Conservation (phyloP, 2,797 vertebrate genomes). For the Pipistrellus nathusii region DNA sequence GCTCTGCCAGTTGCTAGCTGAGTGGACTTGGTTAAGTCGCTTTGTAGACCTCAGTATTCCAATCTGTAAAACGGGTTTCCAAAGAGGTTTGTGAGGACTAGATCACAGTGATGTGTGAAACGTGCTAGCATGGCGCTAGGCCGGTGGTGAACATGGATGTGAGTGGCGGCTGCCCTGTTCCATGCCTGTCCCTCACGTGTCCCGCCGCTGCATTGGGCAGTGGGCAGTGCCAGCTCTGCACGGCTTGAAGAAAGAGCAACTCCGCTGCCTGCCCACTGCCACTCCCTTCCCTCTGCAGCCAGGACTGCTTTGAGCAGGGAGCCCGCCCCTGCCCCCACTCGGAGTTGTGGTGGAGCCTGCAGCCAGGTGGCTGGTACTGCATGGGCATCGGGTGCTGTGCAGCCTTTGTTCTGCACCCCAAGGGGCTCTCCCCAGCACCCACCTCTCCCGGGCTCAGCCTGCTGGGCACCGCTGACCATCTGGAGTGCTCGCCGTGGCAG, state of each 20-base stretch:
- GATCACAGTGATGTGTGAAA: neutral
- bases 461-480: conserved; percentile 35
- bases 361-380: neutral
- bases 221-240: neutral
- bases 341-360: neutral
- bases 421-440: neutral
- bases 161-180: neutral
- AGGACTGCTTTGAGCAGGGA: neutral
- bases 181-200: neutral
- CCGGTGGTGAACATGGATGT: neutral
- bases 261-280: neutral
- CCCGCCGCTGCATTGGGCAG: neutral
- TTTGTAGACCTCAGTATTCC: neutral
- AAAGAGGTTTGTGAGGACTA: neutral
- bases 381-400: neutral
- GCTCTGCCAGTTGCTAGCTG: neutral
- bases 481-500: neutral
- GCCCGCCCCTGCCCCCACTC: neutral
- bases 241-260: neutral
- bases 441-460: conserved; percentile 20
- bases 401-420: neutral
- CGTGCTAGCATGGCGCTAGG: neutral
- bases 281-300: neutral
- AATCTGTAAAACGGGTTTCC: conserved; percentile 38
- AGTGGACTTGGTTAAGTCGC: neutral